These are phyloP conservation scores for Agrenia bidenticulata DNA, from an alignment of 2,888 invertebrate genomes.

Conservation along the genomic window DNA sequence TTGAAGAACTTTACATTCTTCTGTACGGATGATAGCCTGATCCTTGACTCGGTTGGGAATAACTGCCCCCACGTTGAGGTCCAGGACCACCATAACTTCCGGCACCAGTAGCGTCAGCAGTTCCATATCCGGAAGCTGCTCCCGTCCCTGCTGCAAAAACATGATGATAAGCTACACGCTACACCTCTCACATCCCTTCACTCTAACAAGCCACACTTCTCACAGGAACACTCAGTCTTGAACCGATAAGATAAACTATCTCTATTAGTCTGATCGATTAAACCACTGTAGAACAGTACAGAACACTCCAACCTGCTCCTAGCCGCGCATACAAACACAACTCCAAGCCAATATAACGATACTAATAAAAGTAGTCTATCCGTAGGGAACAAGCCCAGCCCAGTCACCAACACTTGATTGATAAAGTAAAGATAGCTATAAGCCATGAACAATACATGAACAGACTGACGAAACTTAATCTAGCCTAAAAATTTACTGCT, in stretches of 20 bases:
- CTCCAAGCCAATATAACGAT: neutral
- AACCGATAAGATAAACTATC: conserved; percentile 14
- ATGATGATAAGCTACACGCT: conserved; percentile 23
- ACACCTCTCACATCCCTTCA: neutral
- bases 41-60: conserved; percentile 55
- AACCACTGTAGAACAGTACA: conserved; percentile 11
- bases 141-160: conserved; percentile 42
- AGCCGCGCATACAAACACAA: conserved; percentile 1
- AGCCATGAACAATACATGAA: conserved; percentile 6
- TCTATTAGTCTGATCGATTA: conserved; percentile 10
- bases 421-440: conserved; percentile 12
- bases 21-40: conserved; percentile 61
- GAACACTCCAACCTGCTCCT: conserved; percentile 12
- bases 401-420: conserved; percentile 14
- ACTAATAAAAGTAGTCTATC: neutral
- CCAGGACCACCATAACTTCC: conserved; percentile 57
- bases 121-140: conserved; percentile 54
- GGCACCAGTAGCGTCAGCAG: conserved; percentile 49
- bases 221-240: conserved; percentile 25
- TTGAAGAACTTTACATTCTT: conserved; percentile 55
- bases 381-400: conserved; percentile 22
- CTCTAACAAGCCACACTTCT: conserved; percentile 8
- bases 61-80: conserved; percentile 59
- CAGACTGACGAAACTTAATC: conserved; percentile 12
- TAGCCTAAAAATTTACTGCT: conserved; percentile 17